These are phyloP conservation scores for Gymnoscelis rufifasciata DNA, from an alignment of 2,888 invertebrate genomes.

Conservation along the genomic window DNA sequence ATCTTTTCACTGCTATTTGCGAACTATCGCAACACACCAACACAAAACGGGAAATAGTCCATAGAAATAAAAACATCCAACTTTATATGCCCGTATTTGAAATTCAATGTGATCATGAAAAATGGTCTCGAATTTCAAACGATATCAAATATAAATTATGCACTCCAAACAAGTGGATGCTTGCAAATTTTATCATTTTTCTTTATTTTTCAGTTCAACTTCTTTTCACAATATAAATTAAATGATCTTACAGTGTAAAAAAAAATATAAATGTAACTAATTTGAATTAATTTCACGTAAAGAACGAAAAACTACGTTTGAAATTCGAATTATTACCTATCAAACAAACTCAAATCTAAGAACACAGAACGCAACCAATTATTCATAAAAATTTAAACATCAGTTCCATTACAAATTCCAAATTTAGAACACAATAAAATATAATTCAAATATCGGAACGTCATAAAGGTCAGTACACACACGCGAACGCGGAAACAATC, in stretches of 20 bases:
- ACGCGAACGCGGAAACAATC: slow-evolving; percentile 30
- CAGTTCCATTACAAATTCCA: neutral
- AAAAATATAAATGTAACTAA: too few species aligned
- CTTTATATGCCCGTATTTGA: slow-evolving; percentile 72
- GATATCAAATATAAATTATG: slow-evolving; percentile 57
- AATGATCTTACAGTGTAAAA: too few species aligned
- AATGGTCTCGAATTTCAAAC: slow-evolving; percentile 60
- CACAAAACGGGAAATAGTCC: slow-evolving; percentile 60
- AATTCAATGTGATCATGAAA: slow-evolving; percentile 73
- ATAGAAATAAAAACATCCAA: slow-evolving; percentile 54
- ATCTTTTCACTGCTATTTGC: slow-evolving; percentile 22
- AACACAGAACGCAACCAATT: too few species aligned
- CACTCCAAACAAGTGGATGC: slow-evolving; percentile 60
- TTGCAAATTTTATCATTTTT: slow-evolving; percentile 48
- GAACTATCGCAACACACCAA: slow-evolving; percentile 52
- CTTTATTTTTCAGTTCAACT: too few species aligned
- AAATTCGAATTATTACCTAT: too few species aligned
- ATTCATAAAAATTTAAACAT: too few species aligned
- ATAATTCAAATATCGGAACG: neutral
- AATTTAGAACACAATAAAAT: neutral
- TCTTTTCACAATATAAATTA: too few species aligned
- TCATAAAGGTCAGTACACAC: slow-evolving; percentile 41
- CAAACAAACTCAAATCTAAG: neutral
- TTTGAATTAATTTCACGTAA: too few species aligned
- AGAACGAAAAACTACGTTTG: too few species aligned